Percentiles rank a stretch among this genome's conserved stretches.
Conservation (phyloP, 35 echinoderm and acorn worm species). For the Ptychodera flava region DNA sequence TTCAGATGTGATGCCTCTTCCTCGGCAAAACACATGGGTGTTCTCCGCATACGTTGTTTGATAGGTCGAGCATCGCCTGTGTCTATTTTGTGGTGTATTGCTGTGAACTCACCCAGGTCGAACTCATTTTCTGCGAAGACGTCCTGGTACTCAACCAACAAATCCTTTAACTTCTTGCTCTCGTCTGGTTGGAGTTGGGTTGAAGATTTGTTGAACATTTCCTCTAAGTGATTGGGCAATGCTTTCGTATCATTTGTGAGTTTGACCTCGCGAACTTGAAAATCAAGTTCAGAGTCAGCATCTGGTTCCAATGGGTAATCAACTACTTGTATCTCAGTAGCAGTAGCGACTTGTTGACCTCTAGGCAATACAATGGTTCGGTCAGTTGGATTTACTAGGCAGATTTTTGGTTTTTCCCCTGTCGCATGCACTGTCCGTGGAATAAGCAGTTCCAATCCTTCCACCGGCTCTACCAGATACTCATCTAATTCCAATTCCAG, state of each 20-base stretch:
- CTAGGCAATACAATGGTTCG: not conserved
- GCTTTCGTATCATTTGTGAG: not conserved
- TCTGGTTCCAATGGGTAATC: not conserved
- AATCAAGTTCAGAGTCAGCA: not conserved
- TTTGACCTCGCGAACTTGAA: not conserved
- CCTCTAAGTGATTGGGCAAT: not conserved
- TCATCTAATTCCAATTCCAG: not conserved
- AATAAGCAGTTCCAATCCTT: not conserved
- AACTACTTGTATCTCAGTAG: constrained; percentile 4
- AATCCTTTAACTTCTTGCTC: not conserved
- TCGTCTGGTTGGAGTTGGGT: not conserved
- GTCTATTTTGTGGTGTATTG: constrained; percentile 24
- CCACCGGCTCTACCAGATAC: constrained; percentile 28
- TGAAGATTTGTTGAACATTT: not conserved
- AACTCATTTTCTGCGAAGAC: constrained; percentile 39
- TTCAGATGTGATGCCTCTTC: constrained; percentile 30
- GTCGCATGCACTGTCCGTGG: constrained; percentile 16
- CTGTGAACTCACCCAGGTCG: constrained; percentile 29
- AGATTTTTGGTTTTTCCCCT: not conserved
- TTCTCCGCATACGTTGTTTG: no score
- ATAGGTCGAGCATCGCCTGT: no score
- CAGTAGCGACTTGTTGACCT: constrained; percentile 4
- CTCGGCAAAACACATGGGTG: constrained; percentile 25
- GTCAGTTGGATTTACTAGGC: constrained; percentile 20
- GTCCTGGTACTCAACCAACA: constrained; percentile 23